Percentiles rank a stretch among this genome's conserved stretches.
Evolutionary conservation across 2,888 invertebrate genomes (phyloP).

Genomic region (Pterobdella sp.): DNA sequence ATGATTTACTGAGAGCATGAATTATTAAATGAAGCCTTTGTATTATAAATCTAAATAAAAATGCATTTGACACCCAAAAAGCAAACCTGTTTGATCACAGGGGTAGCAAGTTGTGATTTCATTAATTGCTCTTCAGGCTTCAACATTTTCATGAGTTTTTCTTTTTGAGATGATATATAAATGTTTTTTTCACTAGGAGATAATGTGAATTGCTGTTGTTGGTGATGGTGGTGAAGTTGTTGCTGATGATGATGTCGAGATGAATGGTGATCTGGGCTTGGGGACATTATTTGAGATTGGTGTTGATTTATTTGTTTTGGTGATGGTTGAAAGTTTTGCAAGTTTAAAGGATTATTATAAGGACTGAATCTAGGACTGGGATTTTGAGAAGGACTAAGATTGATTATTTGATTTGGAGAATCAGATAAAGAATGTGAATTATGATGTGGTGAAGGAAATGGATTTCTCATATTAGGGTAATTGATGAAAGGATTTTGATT

Average conservation of each 20-base stretch:
- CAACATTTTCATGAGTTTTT: constrained; percentile 18
- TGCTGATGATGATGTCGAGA: constrained; percentile 11
- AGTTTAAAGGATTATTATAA: constrained; percentile 9
- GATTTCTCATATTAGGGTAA: constrained; percentile 18
- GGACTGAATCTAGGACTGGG: constrained; percentile 16
- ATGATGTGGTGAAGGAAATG: neutral
- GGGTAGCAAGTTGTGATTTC: neutral
- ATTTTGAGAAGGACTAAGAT: constrained; percentile 24
- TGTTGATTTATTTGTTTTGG: constrained; percentile 10
- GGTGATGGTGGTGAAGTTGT: constrained; percentile 4
- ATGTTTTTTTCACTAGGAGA: constrained; percentile 16
- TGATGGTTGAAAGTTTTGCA: constrained; percentile 22
- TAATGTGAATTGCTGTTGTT: neutral
- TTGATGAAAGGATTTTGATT: constrained; percentile 26
- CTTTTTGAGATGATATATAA: constrained; percentile 13
- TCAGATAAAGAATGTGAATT: constrained; percentile 12
- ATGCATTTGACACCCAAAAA: no score
- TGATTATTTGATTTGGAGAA: constrained; percentile 21
- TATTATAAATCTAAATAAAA: no score
- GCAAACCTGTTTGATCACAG: neutral
- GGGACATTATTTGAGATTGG: neutral
- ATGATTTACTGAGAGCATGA: no score
- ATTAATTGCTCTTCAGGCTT: constrained; percentile 15
- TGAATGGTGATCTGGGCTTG: neutral
- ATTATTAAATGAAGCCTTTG: no score